Percentiles rank a stretch among this genome's conserved stretches.
Evolutionary conservation across 2,113 vertebrate genomes (phyloP).

Genomic region (Onychorhynchus coronatus): DNA sequence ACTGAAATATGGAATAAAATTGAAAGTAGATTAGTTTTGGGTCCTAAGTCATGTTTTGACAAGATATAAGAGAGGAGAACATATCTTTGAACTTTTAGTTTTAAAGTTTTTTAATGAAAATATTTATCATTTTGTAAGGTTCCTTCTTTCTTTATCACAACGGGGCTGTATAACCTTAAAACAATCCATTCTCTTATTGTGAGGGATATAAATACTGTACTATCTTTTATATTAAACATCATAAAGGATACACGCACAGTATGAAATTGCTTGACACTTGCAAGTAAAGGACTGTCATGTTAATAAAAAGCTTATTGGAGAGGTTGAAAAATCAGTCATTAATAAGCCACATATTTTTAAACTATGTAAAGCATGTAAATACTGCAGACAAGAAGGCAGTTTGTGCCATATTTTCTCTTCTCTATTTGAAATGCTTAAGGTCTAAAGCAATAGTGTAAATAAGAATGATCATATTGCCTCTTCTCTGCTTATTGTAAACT

Average conservation of each 20-base stretch:
- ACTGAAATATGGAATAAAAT: slow-evolving; percentile 98
- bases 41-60: slow-evolving; percentile 96
- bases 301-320: slow-evolving; percentile 72
- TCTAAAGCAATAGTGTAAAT: slow-evolving; percentile 37
- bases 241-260: slow-evolving; percentile 50
- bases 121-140: slow-evolving; percentile 83
- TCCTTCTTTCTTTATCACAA: slow-evolving; percentile 78
- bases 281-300: slow-evolving; percentile 64
- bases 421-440: not conserved
- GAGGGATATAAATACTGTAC: slow-evolving; percentile 75
- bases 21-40: slow-evolving; percentile 95
- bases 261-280: slow-evolving; percentile 47
- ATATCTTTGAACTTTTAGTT: slow-evolving; percentile 82
- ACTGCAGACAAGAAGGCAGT: slow-evolving; percentile 51
- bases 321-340: slow-evolving; percentile 69
- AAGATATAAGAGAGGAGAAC: slow-evolving; percentile 81
- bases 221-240: slow-evolving; percentile 74
- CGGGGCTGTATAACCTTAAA: slow-evolving; percentile 73
- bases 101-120: slow-evolving; percentile 87
- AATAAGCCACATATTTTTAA: slow-evolving; percentile 78
- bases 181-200: slow-evolving; percentile 77
- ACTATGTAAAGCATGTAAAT: slow-evolving; percentile 74
- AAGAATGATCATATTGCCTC: not conserved
- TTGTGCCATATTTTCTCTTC: slow-evolving; percentile 59
- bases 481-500: not conserved